These are phyloP conservation scores for Tylochromis polylepis DNA, from an alignment of 2,113 vertebrate genomes.

Conservation along the genomic window DNA sequence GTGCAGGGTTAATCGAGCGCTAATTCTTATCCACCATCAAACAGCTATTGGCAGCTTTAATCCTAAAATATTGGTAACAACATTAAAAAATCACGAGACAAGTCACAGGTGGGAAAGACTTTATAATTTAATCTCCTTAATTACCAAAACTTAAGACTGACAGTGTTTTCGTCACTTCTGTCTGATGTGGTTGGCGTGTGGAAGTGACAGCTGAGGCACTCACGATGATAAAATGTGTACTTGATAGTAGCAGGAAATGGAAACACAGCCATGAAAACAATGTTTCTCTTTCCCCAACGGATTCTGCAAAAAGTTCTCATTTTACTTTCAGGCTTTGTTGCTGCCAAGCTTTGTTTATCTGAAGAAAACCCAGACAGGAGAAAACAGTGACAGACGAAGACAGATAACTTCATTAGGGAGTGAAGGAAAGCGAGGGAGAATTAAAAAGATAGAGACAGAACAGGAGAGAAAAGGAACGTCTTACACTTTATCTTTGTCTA, in stretches of 20 bases:
- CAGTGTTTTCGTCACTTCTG: not conserved
- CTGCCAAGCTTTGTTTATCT: conserved; percentile 32
- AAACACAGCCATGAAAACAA: not conserved
- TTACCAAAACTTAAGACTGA: not conserved
- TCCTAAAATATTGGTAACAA: not conserved
- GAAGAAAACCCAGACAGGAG: not conserved
- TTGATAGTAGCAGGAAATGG: not conserved
- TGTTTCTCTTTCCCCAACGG: not conserved
- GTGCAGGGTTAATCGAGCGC: not conserved
- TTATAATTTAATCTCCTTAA: not conserved
- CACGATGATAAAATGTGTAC: not conserved
- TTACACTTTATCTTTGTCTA: not conserved
- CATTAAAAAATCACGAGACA: not conserved
- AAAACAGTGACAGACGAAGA: conserved; percentile 19
- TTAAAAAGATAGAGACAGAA: not conserved
- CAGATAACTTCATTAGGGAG: conserved; percentile 44
- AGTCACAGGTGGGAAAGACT: not conserved
- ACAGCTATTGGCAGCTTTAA: not conserved
- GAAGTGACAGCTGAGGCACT: not conserved
- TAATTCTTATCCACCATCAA: not conserved
- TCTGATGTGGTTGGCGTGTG: not conserved
- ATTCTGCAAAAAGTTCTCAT: not conserved
- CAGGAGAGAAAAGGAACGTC: not conserved
- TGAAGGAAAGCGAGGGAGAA: not conserved
- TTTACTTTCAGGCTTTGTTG: not conserved